Base-by-base conservation (phyloP, 2,888 invertebrate genomes). In the Formica aserva region DNA sequence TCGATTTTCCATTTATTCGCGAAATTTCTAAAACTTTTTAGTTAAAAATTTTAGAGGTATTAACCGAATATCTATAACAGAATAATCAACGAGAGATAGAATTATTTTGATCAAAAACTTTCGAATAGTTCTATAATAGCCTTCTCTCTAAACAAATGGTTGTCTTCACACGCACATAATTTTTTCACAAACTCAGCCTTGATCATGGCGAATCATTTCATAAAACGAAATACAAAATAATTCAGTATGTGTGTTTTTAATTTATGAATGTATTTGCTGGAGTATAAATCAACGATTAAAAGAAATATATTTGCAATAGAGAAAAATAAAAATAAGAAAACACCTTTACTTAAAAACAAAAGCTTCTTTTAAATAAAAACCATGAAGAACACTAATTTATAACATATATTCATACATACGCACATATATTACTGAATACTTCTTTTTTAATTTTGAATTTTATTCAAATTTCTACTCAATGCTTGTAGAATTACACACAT, bases 181-280 rank as follows among this genome's bases (percentile, higher is more conserved):
- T 52, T 60, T 13, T 69, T 52, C 26, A 52, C 26, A 18, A 63
- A 67, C 8, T 76, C 22, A 76, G 26, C 35, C 22, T 75, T 15
- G 3, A 63, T 75, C 3, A 15, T 6, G 11, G 15, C 41, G 11
- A 76, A 52, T 76, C n/a, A 76, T 69, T 71, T 18, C 65, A 35
- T 66, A 76, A 76, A 76, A 76, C 35, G 8, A 32, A 48, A 76
- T 76, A 66, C 6, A 75, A 32, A 52, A 66, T 8, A 48, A 3
- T 60, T 11, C 11, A 1, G 9, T 32, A 9, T 5, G 1, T 74
- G 4, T 60, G 9, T 63, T 38, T 18, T 45, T 29, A n/a, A 66
- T 35, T 3, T 35, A 65, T 9, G 3, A 65, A 75, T 22, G 48
- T 76, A 66, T 76, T 76, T 66, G 75, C 75, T 76, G 75, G 48